Conservation (phyloP, 2,797 vertebrate genomes). For the Cossypha dichroa region DNA sequence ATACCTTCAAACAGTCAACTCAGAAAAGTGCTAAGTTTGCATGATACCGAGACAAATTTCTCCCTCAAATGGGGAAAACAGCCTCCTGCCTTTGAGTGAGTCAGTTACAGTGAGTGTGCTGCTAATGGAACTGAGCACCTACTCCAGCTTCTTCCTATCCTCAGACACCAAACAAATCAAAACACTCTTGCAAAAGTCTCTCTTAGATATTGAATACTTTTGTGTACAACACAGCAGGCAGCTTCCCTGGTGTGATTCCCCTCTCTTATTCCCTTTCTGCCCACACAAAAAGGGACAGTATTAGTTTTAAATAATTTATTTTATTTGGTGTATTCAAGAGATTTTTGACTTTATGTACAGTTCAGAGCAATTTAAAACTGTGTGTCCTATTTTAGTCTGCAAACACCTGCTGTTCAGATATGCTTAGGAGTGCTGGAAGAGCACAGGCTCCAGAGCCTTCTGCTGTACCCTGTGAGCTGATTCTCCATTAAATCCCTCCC, state of each 20-base stretch:
- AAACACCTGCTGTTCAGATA: neutral
- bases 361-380: neutral
- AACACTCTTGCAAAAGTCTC: neutral
- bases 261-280: neutral
- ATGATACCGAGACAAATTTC: neutral
- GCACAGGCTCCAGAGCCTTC: neutral
- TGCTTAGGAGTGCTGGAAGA: neutral
- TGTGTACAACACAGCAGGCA: rapidly evolving
- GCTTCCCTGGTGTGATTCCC: neutral
- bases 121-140: neutral
- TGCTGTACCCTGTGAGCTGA: neutral
- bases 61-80: neutral
- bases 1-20: neutral
- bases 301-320: neutral
- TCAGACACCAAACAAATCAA: neutral
- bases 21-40: neutral
- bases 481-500: neutral
- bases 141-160: neutral
- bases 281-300: neutral
- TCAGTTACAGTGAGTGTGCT: neutral
- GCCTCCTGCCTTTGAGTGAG: neutral
- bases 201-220: neutral
- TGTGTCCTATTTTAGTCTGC: neutral
- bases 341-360: neutral
- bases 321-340: neutral